Percentiles rank a stretch among this genome's conserved stretches.
Evolutionary conservation across 2,113 vertebrate species (phyloP).

Genomic region (Aleadryas rufinucha): DNA sequence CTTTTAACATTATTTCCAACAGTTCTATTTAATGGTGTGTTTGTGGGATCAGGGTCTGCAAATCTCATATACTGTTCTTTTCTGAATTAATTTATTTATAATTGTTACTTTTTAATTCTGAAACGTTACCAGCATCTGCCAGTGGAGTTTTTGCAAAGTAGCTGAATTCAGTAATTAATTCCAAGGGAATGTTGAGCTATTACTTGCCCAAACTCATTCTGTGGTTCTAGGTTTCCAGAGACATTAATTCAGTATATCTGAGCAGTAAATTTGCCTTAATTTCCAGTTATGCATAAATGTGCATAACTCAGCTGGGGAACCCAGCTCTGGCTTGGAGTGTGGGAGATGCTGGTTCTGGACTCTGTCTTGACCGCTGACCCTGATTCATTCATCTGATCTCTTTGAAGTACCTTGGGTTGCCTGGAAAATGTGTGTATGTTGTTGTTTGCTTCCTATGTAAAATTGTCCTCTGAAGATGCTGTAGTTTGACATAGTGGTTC

Average conservation of each 20-base stretch:
- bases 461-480: not conserved
- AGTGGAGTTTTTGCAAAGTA: not conserved
- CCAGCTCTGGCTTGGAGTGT: not conserved
- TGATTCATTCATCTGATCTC: not conserved
- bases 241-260: not conserved
- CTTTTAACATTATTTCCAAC: not conserved
- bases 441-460: not conserved
- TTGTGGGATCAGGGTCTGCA: not conserved
- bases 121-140: not conserved
- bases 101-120: not conserved
- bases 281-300: not conserved
- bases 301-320: not conserved
- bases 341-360: not conserved
- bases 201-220: not conserved
- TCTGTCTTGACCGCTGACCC: not conserved
- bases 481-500: not conserved
- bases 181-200: not conserved
- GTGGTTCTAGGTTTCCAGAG: not conserved
- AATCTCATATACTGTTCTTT: not conserved
- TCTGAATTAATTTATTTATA: not conserved
- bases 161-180: not conserved
- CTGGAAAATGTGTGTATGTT: not conserved
- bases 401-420: not conserved
- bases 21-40: not conserved
- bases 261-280: not conserved